Percentiles rank a stretch among this genome's conserved stretches.
phyloP scores from a whole-genome alignment of 1,140 invertebrate species.

The Caligus rogercresseyi region DNA sequence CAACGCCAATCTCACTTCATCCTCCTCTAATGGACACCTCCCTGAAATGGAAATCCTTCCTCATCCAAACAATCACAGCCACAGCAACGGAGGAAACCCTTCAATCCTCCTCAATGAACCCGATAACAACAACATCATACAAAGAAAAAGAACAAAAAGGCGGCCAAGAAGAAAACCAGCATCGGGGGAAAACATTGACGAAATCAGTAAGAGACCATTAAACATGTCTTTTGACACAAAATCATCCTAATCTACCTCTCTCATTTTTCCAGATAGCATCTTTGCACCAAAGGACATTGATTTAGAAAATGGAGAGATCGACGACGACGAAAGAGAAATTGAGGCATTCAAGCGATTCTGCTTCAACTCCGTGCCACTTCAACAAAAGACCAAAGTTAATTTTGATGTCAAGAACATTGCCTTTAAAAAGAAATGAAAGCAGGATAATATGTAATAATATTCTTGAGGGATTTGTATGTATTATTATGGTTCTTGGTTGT shows the following conservation, averaged over 20 bases:
- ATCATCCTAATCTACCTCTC: background rate
- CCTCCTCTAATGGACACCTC: background rate
- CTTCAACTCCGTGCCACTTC: slow-evolving; percentile 45
- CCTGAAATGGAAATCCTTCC: too few species aligned
- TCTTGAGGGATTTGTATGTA: too few species aligned
- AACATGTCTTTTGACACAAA: background rate
- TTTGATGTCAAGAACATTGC: slow-evolving; percentile 50
- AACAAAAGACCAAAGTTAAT: slow-evolving; percentile 43
- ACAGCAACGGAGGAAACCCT: background rate
- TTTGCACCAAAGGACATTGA: slow-evolving; percentile 54
- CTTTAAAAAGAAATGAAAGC: slow-evolving; percentile 35
- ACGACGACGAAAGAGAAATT: slow-evolving; percentile 49
- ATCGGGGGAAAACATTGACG: background rate
- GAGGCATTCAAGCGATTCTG: slow-evolving; percentile 60
- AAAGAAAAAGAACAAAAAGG: slow-evolving; percentile 1
- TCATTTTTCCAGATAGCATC: slow-evolving; percentile 44
- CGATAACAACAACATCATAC: background rate
- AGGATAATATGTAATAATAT: too few species aligned
- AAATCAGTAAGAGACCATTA: slow-evolving; percentile 16
- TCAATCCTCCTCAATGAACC: background rate
- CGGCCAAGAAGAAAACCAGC: slow-evolving; percentile 7
- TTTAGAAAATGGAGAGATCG: slow-evolving; percentile 51
- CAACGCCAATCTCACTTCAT: background rate
- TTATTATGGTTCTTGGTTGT: too few species aligned
- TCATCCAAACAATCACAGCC: too few species aligned